Conservation (phyloP, 2,888 invertebrate species). For the Drosophila suboccidentalis region DNA sequence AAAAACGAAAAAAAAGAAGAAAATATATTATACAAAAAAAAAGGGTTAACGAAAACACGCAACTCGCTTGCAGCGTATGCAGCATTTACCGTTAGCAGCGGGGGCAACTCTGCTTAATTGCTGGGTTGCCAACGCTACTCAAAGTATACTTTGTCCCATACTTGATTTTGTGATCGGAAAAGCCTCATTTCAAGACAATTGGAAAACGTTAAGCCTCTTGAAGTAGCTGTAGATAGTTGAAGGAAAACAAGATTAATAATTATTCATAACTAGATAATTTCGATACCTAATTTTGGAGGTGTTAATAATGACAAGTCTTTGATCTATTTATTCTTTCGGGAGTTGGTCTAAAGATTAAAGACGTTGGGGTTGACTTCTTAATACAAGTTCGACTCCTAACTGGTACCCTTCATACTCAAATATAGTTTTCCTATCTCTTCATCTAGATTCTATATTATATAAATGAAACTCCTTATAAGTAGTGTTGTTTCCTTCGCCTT, state of each 20-base stretch:
- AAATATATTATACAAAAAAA: conserved; percentile 7
- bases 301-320: neutral
- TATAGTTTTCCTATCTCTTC: no score
- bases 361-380: no score
- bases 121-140: conserved; percentile 29
- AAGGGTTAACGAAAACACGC: conserved; percentile 54
- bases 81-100: conserved; percentile 74
- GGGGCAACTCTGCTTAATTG: conserved; percentile 45
- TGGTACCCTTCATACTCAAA: no score
- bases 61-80: conserved; percentile 62
- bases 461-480: no score
- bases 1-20: conserved; percentile 4
- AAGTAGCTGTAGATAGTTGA: neutral
- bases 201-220: conserved; percentile 1
- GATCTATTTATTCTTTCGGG: neutral
- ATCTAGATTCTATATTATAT: no score
- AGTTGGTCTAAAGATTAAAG: neutral
- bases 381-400: no score
- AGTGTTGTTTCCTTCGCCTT: no score
- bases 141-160: conserved; percentile 1
- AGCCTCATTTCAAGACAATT: conserved; percentile 36
- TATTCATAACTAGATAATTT: neutral
- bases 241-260: neutral
- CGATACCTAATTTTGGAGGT: neutral
- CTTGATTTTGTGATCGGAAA: conserved; percentile 31